Evolutionary conservation across 2,113 vertebrate species (phyloP), one percentile per base, ranked within the genome.

Genomic region (Apaloderma vittatum): DNA sequence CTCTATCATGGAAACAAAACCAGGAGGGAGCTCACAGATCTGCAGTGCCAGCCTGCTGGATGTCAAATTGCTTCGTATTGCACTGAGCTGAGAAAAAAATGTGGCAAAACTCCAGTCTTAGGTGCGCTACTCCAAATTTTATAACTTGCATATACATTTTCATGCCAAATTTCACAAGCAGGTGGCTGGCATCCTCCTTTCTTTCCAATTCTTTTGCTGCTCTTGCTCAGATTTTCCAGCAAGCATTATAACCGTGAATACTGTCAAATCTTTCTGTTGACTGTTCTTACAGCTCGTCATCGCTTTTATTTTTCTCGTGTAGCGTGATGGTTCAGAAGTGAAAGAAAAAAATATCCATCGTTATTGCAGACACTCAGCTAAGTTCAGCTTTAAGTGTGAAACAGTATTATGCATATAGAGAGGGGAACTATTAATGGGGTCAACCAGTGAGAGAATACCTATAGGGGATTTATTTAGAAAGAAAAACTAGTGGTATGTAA

Each of bases 161-260:
- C 11, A 67, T 55, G 70, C 93, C 86, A 65, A 67, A 70, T 91
- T 95, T 95, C 30, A 30, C 94, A 94, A 73, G 74, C 81, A 71
- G 36, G 77, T 73, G 73, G 86, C 85, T 96, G 92, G 93, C 87
- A 90, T 85, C 86, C 94, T 86, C n/a, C 91, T 96, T 75, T 80
- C 61, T 75, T 48, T 92, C 67, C 71, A 26, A 65, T 93, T 95
- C 54, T 89, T 88, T 80, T 1, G 15, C 59, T 88, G 96, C 52
- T 67, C 71, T 90, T 48, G 78, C 71, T 97, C 90, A 89, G 91
- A 66, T 95, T 94, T 86, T 65, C 86, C 92, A 96, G 79, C 80
- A 46, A 94, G 79, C 32, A 61, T 66, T 83, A 51, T 52, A 90
- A 61, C 24, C 62, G 52, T 90, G 84, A 93, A 85, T 82, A 59